These are phyloP conservation scores for Aphrocallistes beatrix DNA, from an alignment of 37 sponge, comb jelly and placozoan genomes.

Conservation along the genomic window DNA sequence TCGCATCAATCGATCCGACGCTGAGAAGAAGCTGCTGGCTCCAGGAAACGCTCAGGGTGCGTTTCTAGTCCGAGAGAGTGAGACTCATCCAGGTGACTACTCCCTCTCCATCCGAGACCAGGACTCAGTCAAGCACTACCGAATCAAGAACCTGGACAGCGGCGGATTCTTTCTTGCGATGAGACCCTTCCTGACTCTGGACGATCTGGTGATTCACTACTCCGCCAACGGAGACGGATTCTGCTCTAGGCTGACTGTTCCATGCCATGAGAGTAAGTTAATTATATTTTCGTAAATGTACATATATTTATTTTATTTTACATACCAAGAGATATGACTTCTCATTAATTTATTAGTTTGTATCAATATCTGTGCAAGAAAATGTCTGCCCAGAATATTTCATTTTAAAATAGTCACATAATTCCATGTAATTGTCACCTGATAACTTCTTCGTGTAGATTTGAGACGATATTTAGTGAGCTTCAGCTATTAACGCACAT, in stretches of 20 bases:
- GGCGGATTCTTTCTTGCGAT: constrained; percentile 88
- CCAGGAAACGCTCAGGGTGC: constrained; percentile 48
- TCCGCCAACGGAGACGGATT: constrained; percentile 46
- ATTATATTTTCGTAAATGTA: neutral
- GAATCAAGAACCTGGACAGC: constrained; percentile 72
- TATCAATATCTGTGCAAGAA: too few relatives aligned
- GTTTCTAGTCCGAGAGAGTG: constrained; percentile 84
- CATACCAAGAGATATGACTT: too few relatives aligned
- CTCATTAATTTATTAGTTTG: too few relatives aligned
- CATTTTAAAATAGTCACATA: too few relatives aligned
- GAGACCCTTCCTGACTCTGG: constrained; percentile 66
- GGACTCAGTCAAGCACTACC: constrained; percentile 85
- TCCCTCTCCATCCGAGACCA: constrained; percentile 65
- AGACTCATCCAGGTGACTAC: constrained; percentile 87
- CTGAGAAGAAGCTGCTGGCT: constrained; percentile 71
- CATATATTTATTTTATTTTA: too few relatives aligned
- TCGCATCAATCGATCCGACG: constrained; percentile 79
- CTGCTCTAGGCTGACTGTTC: constrained; percentile 32
- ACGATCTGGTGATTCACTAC: constrained; percentile 81
- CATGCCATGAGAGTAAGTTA: constrained; percentile 39
- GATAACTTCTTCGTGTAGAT: too few relatives aligned
- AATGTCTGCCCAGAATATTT: too few relatives aligned
- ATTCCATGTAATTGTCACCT: too few relatives aligned
- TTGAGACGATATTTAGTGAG: too few relatives aligned
- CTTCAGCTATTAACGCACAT: too few relatives aligned